Evolutionary conservation across 2,113 vertebrate species (phyloP), one percentile per base, ranked within the genome.

Genomic region (Dolichotis patagonum): DNA sequence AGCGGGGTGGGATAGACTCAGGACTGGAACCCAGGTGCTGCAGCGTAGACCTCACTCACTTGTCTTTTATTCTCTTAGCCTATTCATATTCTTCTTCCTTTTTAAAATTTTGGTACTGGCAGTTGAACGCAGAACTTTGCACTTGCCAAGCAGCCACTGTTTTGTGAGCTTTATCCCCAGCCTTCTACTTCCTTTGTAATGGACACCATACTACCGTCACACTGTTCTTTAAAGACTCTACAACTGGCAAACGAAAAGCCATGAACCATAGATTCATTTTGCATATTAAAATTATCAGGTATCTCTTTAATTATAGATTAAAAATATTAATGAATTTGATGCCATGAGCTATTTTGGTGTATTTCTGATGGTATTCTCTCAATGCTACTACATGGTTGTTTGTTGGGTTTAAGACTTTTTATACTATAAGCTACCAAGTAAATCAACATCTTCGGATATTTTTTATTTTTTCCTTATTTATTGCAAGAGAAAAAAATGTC

Each of bases 381-480:
- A 5, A 0, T 62, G 71, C 12, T 35, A 35, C 49, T 30, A 56
- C 2, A 13, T 6, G 38, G 41, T 4, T 63, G n/a, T 46, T 87
- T 67, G 49, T 73, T 49, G 49, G 4, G 7, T n/a, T 75, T 13
- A 24, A n/a, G 62, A 69, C 56, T 4, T 69, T 84, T 83, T 56
- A 9, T 78, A 32, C 35, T 89, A 41, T 85, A n/a, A 62, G 38
- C 82, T 65, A 41, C 71, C 35, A 97, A 95, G 58, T n/a, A 80
- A 77, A 92, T 54, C 20, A 92, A 54, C 16, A 49, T 43, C 49
- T 58, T 88, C 28, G 32, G 49, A 67, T 28, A 20, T 54, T 94
- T 30, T 85, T 13, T 84, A 1, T 43, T 32, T 1, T 63, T 10
- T 60, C 28, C 11, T 41, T 35, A 32, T 56, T 85, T 81, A 30